Conservation (phyloP, 2,113 vertebrate genomes). For the Sakesphorus luctuosus region DNA sequence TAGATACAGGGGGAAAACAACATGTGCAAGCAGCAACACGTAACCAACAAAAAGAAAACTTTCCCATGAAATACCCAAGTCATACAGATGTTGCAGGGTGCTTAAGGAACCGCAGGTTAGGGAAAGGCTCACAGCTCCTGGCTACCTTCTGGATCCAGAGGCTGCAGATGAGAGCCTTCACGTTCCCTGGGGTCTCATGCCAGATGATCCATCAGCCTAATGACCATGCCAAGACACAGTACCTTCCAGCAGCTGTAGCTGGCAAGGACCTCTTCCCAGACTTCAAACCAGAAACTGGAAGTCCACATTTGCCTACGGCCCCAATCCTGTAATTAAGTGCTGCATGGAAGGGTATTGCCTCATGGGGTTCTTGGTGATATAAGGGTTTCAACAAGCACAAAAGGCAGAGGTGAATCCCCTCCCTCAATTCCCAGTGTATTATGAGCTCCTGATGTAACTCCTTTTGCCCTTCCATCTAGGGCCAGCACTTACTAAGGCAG, state of each 20-base stretch:
- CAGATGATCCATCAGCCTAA: background rate
- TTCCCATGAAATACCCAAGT: constrained; percentile 58
- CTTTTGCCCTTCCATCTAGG: background rate
- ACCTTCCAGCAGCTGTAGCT: constrained; percentile 8
- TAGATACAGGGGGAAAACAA: constrained; percentile 33
- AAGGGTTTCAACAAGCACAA: background rate
- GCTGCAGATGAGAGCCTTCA: background rate
- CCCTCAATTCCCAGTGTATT: accelerated
- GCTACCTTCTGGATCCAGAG: background rate
- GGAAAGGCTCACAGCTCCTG: constrained; percentile 8
- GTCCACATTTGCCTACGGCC: background rate
- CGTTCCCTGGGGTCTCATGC: background rate
- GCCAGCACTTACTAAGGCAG: background rate
- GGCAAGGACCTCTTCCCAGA: background rate
- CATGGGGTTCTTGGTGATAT: background rate
- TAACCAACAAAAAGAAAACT: constrained; percentile 49
- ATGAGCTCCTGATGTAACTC: background rate
- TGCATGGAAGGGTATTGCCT: background rate
- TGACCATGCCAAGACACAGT: background rate
- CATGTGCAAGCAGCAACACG: constrained; percentile 55
- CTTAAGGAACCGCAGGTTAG: background rate
- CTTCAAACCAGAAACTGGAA: background rate
- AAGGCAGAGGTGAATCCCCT: background rate
- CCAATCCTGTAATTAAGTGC: background rate
- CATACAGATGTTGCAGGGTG: constrained; percentile 20